These are phyloP conservation scores for Trachurus trachurus DNA, from an alignment of 2,797 vertebrate genomes.

Conservation along the genomic window DNA sequence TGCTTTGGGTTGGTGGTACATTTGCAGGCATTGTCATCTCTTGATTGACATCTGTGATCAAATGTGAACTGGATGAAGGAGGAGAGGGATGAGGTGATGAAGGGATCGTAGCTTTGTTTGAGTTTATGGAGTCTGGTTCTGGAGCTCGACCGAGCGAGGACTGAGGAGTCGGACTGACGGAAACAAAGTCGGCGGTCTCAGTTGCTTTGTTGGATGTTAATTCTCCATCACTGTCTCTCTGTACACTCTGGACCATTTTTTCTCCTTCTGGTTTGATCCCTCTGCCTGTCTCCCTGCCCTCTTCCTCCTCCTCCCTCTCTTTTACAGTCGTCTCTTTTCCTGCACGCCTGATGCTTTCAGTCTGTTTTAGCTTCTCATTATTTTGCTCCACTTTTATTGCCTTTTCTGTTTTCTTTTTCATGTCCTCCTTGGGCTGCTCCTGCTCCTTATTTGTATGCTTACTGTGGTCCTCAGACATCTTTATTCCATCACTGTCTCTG, in stretches of 20 bases:
- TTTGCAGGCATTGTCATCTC: conserved; percentile 28
- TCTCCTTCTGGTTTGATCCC: conserved; percentile 63
- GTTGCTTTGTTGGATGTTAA: conserved; percentile 53
- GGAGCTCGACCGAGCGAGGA: conserved; percentile 44
- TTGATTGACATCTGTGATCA: conserved; percentile 49
- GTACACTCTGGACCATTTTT: conserved; percentile 56
- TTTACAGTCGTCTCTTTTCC: conserved; percentile 62
- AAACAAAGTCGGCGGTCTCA: conserved; percentile 67
- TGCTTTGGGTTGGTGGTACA: conserved; percentile 32
- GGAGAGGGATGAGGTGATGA: conserved; percentile 61
- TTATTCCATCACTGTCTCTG: conserved; percentile 58
- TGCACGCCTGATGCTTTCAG: conserved; percentile 44
- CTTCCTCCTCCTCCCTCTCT: conserved; percentile 39
- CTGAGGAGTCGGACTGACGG: conserved; percentile 51
- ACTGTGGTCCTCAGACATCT: conserved; percentile 54
- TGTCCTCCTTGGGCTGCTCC: conserved; percentile 45
- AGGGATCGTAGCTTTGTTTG: conserved; percentile 45
- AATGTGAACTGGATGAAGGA: conserved; percentile 50
- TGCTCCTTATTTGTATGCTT: conserved; percentile 63
- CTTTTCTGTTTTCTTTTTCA: conserved; percentile 63
- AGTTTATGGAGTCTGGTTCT: conserved; percentile 42
- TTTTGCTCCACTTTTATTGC: conserved; percentile 60
- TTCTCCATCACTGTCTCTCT: conserved; percentile 68
- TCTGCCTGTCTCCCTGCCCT: conserved; percentile 25
- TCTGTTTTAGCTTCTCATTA: conserved; percentile 71